Percentiles rank a stretch among this genome's conserved stretches.
Conservation (phyloP, 1,140 invertebrate species). For the Onthophagus taurus region DNA sequence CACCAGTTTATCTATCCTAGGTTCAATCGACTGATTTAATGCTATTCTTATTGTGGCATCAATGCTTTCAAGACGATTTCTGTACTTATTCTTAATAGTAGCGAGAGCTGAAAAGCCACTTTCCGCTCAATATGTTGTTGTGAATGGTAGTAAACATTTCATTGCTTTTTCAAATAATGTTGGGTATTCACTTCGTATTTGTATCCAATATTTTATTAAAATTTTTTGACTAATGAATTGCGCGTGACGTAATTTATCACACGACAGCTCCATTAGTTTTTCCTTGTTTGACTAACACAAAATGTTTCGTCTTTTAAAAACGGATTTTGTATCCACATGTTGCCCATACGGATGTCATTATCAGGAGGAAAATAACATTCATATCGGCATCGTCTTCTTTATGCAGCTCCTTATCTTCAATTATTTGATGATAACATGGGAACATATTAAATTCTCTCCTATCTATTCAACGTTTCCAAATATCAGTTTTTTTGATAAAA, state of each 20-base stretch:
- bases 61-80: background rate
- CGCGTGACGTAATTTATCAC: background rate
- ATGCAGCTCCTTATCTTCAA: background rate
- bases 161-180: too few relatives aligned
- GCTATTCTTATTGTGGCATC: background rate
- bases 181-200: background rate
- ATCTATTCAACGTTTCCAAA: background rate
- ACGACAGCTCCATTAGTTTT: background rate
- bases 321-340: slow-evolving; percentile 1
- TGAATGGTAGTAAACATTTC: background rate
- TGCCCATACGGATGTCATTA: background rate
- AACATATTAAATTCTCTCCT: slow-evolving; percentile 1
- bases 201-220: background rate
- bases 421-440: too few relatives aligned
- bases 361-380: background rate
- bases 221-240: background rate
- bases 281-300: too few relatives aligned
- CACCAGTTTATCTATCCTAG: background rate
- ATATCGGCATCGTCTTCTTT: background rate
- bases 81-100: background rate
- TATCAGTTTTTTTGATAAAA: background rate
- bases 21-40: background rate
- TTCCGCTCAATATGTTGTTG: background rate
- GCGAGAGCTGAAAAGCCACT: background rate
- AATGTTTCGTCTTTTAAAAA: background rate